Evolutionary conservation across 92 coral and sea anemone genomes (phyloP).

Genomic region (Epizoanthus fatuus): DNA sequence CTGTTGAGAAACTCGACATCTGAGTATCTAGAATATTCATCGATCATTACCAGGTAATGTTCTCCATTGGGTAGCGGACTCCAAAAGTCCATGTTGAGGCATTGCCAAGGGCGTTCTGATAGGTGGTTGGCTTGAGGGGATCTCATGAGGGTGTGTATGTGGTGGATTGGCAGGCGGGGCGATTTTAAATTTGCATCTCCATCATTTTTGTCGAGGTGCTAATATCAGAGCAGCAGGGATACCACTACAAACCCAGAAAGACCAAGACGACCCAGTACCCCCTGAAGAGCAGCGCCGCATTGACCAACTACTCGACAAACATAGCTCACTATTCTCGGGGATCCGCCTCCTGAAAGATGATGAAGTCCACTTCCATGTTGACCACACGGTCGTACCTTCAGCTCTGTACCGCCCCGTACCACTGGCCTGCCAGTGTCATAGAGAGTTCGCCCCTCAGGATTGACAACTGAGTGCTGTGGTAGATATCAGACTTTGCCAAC

Average conservation of each 20-base stretch:
- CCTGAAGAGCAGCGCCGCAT: too few relatives aligned
- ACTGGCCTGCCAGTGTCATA: background rate
- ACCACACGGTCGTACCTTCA: slow-evolving; percentile 3
- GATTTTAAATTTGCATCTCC: background rate
- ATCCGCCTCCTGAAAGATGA: slow-evolving; percentile 13
- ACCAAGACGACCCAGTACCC: too few relatives aligned
- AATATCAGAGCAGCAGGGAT: background rate
- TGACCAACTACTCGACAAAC: background rate
- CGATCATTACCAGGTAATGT: background rate
- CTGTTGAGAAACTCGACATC: background rate
- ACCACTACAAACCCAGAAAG: too few relatives aligned
- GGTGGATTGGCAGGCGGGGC: background rate
- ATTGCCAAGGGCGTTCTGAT: background rate
- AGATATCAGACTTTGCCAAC: slow-evolving; percentile 58
- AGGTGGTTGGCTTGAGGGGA: background rate
- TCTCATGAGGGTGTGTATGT: background rate
- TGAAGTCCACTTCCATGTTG: slow-evolving; percentile 26
- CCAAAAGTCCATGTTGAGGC: background rate
- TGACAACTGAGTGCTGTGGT: slow-evolving; percentile 64
- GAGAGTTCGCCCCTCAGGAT: slow-evolving; percentile 34
- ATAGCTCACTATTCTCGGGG: slow-evolving; percentile 21
- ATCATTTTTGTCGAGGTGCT: background rate
- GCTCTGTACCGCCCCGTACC: slow-evolving; percentile 6
- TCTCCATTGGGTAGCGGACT: background rate
- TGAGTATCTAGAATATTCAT: background rate